Evolutionary conservation across 92 coral and sea anemone genomes (phyloP).

Genomic region (Palythoa grandis): DNA sequence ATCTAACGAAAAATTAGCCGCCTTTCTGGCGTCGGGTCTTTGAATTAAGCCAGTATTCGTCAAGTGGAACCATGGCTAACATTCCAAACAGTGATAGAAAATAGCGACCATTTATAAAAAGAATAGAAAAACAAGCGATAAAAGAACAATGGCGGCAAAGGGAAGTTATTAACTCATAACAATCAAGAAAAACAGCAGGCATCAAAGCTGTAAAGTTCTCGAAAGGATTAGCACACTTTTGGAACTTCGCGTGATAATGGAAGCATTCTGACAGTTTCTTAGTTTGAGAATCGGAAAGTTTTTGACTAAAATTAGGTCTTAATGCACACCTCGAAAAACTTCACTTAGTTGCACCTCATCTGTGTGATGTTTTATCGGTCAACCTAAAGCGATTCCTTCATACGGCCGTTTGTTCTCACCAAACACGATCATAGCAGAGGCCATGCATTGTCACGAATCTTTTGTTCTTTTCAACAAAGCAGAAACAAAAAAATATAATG

Average conservation of each 20-base stretch:
- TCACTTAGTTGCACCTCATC: background rate
- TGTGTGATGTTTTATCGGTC: background rate
- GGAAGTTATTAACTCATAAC: slow-evolving; percentile 28
- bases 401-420: background rate
- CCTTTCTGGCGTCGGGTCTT: slow-evolving; percentile 32
- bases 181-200: slow-evolving; percentile 28
- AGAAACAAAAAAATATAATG: background rate
- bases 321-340: background rate
- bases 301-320: background rate
- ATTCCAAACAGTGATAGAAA: slow-evolving; percentile 13
- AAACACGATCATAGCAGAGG: slow-evolving; percentile 15
- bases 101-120: slow-evolving; percentile 23
- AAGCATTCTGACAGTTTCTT: background rate
- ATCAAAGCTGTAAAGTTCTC: background rate
- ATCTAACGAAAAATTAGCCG: slow-evolving; percentile 13
- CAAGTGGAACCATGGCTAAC: slow-evolving; percentile 20
- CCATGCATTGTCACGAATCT: background rate
- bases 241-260: slow-evolving; percentile 22
- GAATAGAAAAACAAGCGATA: slow-evolving; percentile 27
- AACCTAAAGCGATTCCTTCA: background rate
- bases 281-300: background rate
- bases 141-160: slow-evolving; percentile 19
- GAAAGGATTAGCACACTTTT: slow-evolving; percentile 29
- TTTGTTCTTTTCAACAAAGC: slow-evolving; percentile 17
- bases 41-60: slow-evolving; percentile 11